Base-by-base conservation (phyloP, 2,113 vertebrate species). In the Pangasianodon hypophthalmus region DNA sequence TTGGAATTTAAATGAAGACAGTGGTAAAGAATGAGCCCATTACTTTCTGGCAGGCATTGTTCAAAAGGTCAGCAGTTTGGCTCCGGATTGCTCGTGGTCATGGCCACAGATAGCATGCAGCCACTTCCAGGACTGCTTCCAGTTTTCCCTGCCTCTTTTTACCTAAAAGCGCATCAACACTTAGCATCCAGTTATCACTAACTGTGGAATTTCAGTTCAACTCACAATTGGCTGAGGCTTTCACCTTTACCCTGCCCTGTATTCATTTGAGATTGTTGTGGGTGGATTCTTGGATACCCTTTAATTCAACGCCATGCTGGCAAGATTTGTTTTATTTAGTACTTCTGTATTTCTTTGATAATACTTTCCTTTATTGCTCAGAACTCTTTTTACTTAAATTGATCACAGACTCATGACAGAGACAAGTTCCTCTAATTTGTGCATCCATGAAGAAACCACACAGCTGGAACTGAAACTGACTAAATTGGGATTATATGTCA, bases 31-130 rank as follows among this genome's bases (percentile, higher is more conserved):
- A 24, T 24, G 21, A 84, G n/a, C 56, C 24, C 37, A 44, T 58
- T 58, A 83, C 62, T 62, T 84, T 62, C 56, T 62, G 41, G 56
- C 56, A 56, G 56, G 56, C 56, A 62, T 46, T 84, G 82, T 62
- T 84, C 56, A 84, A 84, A 62, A 84, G 82, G 82, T 84, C 82
- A 62, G 56, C 24, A 44, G 37, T 84, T 84, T 60, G 32, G 82
- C 56, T 44, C 37, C 37, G 44, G 81, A 60, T 26, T 26, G 81
- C 4, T 6, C 32, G 24, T 60, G 24, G 5, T 44, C 10, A 29
- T 84, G 58, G 10, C 21, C 2, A 29, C 56, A 26, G 82, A 26
- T 44, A 84, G 32, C 56, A 84, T 29, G 21, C 52, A 62, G 56
- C 10, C 56, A 60, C 21, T 84, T 1, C 37, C 24, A 62, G n/a